Conservation (phyloP, 2,888 invertebrate species). For the Boloria euphrosyne region DNA sequence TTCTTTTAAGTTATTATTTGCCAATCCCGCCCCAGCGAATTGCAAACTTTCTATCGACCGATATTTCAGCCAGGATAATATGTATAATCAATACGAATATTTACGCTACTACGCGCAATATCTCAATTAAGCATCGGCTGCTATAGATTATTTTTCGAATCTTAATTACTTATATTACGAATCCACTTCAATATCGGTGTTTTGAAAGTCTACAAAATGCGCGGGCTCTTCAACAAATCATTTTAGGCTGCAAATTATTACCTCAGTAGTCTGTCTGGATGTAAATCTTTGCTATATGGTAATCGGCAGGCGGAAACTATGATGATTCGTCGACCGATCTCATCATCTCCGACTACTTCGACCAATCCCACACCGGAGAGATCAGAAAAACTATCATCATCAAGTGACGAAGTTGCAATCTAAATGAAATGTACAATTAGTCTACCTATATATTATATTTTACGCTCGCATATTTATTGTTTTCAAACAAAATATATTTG, state of each 20-base stretch:
- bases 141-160: too few species aligned
- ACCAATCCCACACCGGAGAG: conserved; percentile 68
- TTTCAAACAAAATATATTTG: too few species aligned
- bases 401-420: conserved; percentile 58
- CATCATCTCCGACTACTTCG: conserved; percentile 85
- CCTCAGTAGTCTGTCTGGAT: conserved; percentile 79
- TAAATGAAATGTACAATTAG: conserved; percentile 36
- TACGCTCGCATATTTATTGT: too few species aligned
- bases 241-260: conserved; percentile 41
- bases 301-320: conserved; percentile 95
- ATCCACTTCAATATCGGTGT: neutral
- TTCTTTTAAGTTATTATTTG: too few species aligned
- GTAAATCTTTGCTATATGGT: conserved; percentile 89
- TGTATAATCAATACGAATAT: too few species aligned
- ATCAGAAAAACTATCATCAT: conserved; percentile 61
- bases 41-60: too few species aligned
- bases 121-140: too few species aligned
- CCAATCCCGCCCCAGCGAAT: too few species aligned
- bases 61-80: too few species aligned
- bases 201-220: neutral
- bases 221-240: neutral
- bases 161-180: too few species aligned
- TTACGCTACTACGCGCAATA: too few species aligned
- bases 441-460: too few species aligned
- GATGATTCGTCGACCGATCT: conserved; percentile 95